Percentiles rank a stretch among this genome's conserved stretches.
phyloP scores from a whole-genome alignment of 2,888 invertebrate genomes.

The Trachelus troglodyta region DNA sequence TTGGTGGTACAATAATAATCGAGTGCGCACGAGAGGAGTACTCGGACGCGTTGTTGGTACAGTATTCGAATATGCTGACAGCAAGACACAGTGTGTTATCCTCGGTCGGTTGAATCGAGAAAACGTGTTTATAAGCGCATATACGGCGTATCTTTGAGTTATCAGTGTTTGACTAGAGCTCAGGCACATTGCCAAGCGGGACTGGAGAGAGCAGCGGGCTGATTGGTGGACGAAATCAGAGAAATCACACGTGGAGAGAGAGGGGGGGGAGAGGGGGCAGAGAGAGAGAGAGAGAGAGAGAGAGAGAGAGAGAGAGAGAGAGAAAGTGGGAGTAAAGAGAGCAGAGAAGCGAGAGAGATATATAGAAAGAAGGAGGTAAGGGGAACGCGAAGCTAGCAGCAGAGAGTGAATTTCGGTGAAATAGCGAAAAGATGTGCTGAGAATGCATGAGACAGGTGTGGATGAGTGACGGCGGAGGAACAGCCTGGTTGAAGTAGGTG shows the following conservation, averaged over 20 bases:
- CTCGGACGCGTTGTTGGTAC: not conserved
- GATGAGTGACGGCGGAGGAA: not conserved
- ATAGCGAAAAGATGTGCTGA: not conserved
- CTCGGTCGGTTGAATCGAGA: constrained; percentile 8
- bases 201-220: not conserved
- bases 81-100: not conserved
- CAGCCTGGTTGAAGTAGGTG: not conserved
- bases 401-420: not conserved
- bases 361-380: not conserved
- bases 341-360: constrained; percentile 18
- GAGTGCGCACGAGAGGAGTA: not conserved
- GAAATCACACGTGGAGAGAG: constrained; percentile 13
- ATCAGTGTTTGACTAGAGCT: not conserved
- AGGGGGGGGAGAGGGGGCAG: constrained; percentile 21
- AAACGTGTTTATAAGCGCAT: not conserved
- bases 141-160: not conserved
- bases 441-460: not conserved
- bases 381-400: not conserved
- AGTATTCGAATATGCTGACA: not conserved
- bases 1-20: not conserved
- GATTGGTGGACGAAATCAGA: not conserved
- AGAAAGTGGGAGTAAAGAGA: not conserved
- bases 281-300: constrained; percentile 6
- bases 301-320: not conserved
- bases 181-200: not conserved